Conservation (phyloP, 2,888 invertebrate genomes). For the Heliconius aoede region DNA sequence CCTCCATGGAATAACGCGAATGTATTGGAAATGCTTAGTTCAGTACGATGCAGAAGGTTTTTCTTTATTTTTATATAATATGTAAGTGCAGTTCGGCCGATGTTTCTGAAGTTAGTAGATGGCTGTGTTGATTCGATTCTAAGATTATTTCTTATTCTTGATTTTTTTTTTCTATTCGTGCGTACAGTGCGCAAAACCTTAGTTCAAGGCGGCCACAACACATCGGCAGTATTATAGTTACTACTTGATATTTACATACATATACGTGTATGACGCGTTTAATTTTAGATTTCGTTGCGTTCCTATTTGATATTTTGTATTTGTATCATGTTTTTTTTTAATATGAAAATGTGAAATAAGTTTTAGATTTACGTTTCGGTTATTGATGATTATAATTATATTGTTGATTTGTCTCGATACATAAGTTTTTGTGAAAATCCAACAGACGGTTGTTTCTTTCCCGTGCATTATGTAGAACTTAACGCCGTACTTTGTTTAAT, state of each 20-base stretch:
- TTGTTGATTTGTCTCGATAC: neutral
- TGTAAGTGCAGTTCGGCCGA: neutral
- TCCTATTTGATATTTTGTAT: constrained; percentile 31
- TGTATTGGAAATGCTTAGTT: neutral
- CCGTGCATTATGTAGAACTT: too few relatives aligned
- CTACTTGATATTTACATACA: neutral
- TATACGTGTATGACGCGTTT: constrained; percentile 43
- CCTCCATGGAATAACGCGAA: constrained; percentile 16
- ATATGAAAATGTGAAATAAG: constrained; percentile 13
- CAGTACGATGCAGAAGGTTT: constrained; percentile 45
- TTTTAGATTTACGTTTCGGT: constrained; percentile 17
- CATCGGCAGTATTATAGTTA: neutral
- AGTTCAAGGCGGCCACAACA: neutral
- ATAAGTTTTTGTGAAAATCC: neutral
- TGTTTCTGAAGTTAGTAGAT: neutral
- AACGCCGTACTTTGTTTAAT: too few relatives aligned
- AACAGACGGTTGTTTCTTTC: neutral
- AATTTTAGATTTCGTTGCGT: constrained; percentile 33
- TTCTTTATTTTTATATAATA: constrained; percentile 28
- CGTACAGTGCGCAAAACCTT: neutral
- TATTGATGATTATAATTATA: constrained; percentile 15
- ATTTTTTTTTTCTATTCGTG: neutral
- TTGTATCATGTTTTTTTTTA: constrained; percentile 30
- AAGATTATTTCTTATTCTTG: neutral
- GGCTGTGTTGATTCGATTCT: neutral